Base-by-base conservation (phyloP, 1,140 invertebrate species). In the Nasonia vitripennis region DNA sequence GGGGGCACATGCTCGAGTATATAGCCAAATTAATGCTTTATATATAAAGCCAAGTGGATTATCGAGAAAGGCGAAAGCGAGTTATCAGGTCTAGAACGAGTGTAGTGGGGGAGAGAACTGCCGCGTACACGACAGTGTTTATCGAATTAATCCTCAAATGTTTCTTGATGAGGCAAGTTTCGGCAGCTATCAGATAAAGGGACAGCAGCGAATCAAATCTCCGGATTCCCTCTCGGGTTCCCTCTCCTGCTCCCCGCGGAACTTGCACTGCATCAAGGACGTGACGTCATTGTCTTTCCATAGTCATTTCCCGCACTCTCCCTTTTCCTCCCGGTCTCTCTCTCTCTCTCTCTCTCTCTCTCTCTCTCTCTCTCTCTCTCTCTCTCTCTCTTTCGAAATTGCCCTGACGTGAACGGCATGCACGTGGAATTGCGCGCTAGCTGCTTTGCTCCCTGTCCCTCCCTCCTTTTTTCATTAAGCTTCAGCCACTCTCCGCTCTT, bases 151-250 rank as follows among this genome's bases (percentile, higher is more conserved):
- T 67, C 62, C 20, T 10, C 62, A 45, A 45, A 45, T 45, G 70
- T 71, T 71, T 71, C n/a, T 27, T 31, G 12, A 71, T 31, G 70
- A 71, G 27, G 70, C 70, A 31, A 34, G n/a, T 71, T 31, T 71
- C 70, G 70, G 62, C 12, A 27, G 70, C 27, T 71, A 71, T 71
- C 70, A 31, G 70, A 71, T 71, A 31, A 31, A 71, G 70, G 70
- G 70, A 71, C 70, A 34, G 70, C 70, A 31, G n/a, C 70, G 70
- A 71, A 71, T 71, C 70, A n/a, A n/a, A 71, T 71, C 70, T 71
- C 70, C 70, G 27, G 70, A 31, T 71, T 71, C n/a, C 27, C 1
- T 2, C 27, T 27, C 1, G 27, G 41, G 0, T 11, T 45, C 9
- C 9, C 41, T 45, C 41, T 45, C 41, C 7, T 0, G 0, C 41